These are phyloP conservation scores for Arctocebus calabarensis DNA, from an alignment of 2,797 vertebrate species.

Conservation along the genomic window DNA sequence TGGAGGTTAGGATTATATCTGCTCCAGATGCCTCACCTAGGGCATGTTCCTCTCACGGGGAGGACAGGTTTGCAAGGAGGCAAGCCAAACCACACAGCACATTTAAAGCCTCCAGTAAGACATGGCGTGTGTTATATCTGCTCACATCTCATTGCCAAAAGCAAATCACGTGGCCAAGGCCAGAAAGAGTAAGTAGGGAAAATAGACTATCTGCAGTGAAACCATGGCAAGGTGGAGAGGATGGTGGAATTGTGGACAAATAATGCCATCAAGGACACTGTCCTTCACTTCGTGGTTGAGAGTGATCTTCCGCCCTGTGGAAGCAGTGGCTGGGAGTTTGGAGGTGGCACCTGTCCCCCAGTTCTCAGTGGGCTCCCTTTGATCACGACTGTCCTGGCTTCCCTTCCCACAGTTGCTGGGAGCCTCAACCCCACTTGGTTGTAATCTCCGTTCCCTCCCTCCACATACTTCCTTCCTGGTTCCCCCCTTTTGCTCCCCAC, in stretches of 20 bases:
- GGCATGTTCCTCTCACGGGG: rapidly evolving
- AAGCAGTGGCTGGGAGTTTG: neutral
- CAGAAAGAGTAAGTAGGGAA: neutral
- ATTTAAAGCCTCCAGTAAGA: neutral
- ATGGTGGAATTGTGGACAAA: neutral
- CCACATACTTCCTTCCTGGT: rapidly evolving
- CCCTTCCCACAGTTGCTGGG: neutral
- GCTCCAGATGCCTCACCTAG: neutral
- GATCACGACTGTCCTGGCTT: neutral
- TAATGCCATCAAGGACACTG: rapidly evolving
- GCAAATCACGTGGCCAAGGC: neutral
- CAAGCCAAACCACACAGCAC: neutral
- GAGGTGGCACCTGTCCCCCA: neutral
- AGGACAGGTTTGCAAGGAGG: neutral
- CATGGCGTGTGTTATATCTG: rapidly evolving
- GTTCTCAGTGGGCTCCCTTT: neutral
- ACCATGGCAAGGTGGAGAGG: neutral
- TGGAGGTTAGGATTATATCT: neutral
- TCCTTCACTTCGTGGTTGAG: neutral
- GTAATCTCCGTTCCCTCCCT: neutral
- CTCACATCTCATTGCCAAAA: neutral
- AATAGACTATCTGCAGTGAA: neutral
- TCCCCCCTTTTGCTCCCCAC: neutral
- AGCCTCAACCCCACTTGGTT: too few relatives aligned
- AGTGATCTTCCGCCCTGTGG: neutral